Conservation (phyloP, 2,113 vertebrate species). For the Mirza zaza region DNA sequence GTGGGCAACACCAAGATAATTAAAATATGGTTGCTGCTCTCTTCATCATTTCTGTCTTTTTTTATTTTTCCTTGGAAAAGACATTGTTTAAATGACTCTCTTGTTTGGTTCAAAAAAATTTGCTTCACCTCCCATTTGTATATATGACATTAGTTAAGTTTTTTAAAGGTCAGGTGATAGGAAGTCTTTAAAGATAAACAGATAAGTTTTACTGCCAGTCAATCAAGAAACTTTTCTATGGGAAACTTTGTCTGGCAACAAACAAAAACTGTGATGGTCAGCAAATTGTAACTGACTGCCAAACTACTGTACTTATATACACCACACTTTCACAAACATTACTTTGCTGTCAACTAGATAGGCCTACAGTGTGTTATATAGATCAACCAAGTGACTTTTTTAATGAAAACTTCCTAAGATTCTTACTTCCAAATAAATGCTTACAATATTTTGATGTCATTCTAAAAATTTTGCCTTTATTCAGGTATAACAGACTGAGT, state of each 20-base stretch:
- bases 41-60: neutral
- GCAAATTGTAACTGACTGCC: neutral
- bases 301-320: neutral
- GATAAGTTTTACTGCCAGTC: neutral
- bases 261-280: neutral
- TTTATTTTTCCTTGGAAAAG: neutral
- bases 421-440: slow-evolving; percentile 9
- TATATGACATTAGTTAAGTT: neutral
- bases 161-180: neutral
- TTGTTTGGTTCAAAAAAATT: neutral
- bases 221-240: neutral
- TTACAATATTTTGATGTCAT: slow-evolving; percentile 12
- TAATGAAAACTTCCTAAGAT: slow-evolving; percentile 33
- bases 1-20: neutral
- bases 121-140: neutral
- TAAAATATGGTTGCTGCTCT: neutral
- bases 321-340: no score
- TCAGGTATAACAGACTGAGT: neutral
- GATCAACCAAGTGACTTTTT: neutral
- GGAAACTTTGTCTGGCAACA: neutral
- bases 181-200: neutral
- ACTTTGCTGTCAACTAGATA: neutral
- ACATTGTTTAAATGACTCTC: neutral
- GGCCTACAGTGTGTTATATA: neutral
- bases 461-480: slow-evolving; percentile 23